These are phyloP conservation scores for Hiodon tergisus DNA, from an alignment of 2,113 vertebrate species.

Conservation along the genomic window DNA sequence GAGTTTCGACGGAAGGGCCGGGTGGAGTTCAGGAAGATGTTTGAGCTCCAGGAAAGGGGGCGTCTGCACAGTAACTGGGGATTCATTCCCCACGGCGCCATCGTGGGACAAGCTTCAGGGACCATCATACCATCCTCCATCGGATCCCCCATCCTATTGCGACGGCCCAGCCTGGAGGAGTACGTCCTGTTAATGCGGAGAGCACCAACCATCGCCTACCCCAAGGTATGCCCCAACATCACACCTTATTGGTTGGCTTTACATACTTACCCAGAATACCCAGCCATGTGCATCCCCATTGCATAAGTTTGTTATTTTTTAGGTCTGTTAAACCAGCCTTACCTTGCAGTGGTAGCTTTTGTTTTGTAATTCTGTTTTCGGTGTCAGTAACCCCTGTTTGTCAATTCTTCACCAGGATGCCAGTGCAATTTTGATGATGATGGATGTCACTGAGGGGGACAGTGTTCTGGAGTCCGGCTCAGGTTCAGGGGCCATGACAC, in stretches of 20 bases:
- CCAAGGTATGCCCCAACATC: constrained; percentile 66
- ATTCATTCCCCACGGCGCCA: constrained; percentile 49
- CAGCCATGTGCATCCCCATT: neutral
- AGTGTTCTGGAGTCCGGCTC: constrained; percentile 78
- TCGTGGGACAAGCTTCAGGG: constrained; percentile 63
- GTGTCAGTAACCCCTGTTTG: neutral
- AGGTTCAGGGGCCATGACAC: constrained; percentile 78
- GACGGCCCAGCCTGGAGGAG: constrained; percentile 74
- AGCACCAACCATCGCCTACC: constrained; percentile 72
- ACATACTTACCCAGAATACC: neutral
- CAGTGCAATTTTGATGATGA: constrained; percentile 66
- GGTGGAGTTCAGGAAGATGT: constrained; percentile 62
- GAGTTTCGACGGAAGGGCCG: constrained; percentile 50
- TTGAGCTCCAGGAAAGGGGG: constrained; percentile 46
- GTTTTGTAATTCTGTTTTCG: neutral
- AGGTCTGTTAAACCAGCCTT: neutral
- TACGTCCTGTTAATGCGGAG: constrained; percentile 79
- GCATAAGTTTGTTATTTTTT: neutral
- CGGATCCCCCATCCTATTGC: constrained; percentile 56
- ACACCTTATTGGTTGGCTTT: neutral
- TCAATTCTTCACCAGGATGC: constrained; percentile 57
- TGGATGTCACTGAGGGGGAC: constrained; percentile 77
- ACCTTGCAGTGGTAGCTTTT: neutral
- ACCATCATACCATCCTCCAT: constrained; percentile 46
- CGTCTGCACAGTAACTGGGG: constrained; percentile 62